A percentile compares a stretch with the other conserved stretches of the same genome.
Evolutionary conservation across 2,797 vertebrate species (phyloP).

Genomic region (Graptemys geographica): DNA sequence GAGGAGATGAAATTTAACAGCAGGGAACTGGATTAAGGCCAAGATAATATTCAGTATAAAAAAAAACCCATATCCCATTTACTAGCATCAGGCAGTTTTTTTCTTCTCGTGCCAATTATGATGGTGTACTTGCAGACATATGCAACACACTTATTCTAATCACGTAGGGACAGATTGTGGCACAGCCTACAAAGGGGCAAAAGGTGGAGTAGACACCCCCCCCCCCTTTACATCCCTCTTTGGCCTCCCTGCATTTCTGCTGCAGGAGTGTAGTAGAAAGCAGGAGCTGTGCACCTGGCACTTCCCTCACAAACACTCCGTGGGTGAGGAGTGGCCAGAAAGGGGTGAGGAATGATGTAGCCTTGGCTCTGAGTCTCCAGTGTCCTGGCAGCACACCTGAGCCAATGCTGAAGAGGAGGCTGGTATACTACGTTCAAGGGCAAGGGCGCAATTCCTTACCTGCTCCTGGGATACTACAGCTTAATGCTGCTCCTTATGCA

Average conservation of each 20-base stretch:
- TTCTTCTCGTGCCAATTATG: conserved; percentile 18
- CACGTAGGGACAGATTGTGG: conserved; percentile 26
- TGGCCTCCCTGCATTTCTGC: neutral
- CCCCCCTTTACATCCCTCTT: neutral
- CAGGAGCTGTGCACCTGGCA: neutral
- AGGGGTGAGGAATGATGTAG: neutral
- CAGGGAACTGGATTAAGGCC: conserved; percentile 47
- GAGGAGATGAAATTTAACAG: conserved; percentile 46
- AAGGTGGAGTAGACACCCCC: neutral
- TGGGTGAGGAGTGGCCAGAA: neutral
- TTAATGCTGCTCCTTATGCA: neutral
- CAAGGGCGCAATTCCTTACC: neutral
- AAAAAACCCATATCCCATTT: neutral
- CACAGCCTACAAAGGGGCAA: neutral
- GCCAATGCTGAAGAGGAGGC: neutral
- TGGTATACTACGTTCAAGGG: neutral
- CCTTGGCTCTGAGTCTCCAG: neutral
- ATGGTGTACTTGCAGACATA: neutral
- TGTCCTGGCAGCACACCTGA: neutral
- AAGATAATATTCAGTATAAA: conserved; percentile 11
- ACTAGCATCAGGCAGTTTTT: neutral
- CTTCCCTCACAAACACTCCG: neutral
- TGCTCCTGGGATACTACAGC: neutral
- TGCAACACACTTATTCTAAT: neutral
- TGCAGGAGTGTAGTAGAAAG: neutral